A percentile compares a stretch with the other conserved stretches of the same genome.
phyloP scores from a whole-genome alignment of 2,797 vertebrate genomes.

The Sparus aurata region DNA sequence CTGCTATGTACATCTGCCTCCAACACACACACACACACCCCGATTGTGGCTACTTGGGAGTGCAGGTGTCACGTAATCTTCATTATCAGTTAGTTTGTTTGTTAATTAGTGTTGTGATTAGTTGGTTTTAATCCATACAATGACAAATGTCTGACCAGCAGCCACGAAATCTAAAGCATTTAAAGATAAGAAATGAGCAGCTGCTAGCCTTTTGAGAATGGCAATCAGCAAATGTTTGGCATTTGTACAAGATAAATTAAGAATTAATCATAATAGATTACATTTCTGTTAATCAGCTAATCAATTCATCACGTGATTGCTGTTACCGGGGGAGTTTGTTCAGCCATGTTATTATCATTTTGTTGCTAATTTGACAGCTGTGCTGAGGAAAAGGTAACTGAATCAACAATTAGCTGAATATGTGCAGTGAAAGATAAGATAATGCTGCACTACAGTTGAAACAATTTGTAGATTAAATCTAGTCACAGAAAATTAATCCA shows the following conservation, averaged over 20 bases:
- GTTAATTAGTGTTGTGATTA: neutral
- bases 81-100: neutral
- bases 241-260: neutral
- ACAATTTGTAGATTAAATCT: neutral
- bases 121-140: constrained; percentile 1
- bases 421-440: neutral
- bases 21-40: neutral
- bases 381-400: neutral
- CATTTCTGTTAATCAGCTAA: neutral
- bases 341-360: neutral
- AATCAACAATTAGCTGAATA: neutral
- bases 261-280: neutral
- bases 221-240: constrained; percentile 2
- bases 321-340: too few relatives aligned
- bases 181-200: neutral
- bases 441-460: neutral
- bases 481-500: neutral
- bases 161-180: neutral
- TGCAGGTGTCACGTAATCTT: neutral
- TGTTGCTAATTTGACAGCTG: neutral
- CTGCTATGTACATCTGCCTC: constrained; percentile 2
- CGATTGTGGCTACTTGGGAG: neutral
- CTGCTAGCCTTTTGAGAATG: neutral
- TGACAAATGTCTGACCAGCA: neutral
- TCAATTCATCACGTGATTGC: neutral